Conservation (phyloP, 2,797 vertebrate genomes). For the Alexandromys oeconomus region DNA sequence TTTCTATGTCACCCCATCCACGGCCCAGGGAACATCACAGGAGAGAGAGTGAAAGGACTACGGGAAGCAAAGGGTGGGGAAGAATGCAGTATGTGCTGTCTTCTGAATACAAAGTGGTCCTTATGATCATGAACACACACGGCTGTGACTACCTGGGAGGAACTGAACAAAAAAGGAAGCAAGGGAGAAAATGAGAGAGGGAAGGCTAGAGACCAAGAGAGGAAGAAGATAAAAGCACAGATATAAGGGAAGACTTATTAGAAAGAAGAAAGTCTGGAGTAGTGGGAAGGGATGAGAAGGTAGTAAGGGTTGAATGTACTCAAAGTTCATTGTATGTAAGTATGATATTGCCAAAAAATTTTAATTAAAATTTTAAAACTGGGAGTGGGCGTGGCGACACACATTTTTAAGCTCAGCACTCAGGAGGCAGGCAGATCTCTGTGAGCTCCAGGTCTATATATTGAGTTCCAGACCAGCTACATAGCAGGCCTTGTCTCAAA, state of each 20-base stretch:
- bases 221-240: not conserved
- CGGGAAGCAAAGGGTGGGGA: not conserved
- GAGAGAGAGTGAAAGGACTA: not conserved
- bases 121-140: not conserved
- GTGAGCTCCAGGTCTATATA: no score
- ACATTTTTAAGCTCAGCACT: not conserved
- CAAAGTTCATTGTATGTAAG: not conserved
- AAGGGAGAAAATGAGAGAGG: not conserved
- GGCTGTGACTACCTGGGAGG: not conserved
- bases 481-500: not conserved
- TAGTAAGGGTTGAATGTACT: not conserved
- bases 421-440: no score
- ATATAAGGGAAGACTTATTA: not conserved
- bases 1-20: not conserved
- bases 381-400: not conserved
- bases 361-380: not conserved
- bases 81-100: not conserved
- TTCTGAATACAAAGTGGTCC: not conserved
- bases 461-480: no score
- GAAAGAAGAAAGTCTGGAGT: not conserved
- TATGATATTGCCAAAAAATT: not conserved
- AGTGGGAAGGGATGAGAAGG: not conserved
- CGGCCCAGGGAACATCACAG: not conserved
- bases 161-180: not conserved
- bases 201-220: not conserved